Conservation (phyloP, 2,113 vertebrate genomes). For the Embiotoca jacksoni region DNA sequence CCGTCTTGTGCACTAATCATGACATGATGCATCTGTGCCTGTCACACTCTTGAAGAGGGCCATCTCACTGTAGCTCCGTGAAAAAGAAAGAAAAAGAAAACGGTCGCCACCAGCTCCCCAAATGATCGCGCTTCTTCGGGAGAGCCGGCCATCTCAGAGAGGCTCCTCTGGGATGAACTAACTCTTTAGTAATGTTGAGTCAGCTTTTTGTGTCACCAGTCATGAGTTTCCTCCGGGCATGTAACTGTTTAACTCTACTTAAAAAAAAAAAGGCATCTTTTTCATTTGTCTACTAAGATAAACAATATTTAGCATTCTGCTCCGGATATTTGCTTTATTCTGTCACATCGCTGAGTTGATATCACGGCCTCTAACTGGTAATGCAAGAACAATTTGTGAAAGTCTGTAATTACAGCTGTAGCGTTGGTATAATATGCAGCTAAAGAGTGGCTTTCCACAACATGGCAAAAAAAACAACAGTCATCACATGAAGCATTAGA, state of each 20-base stretch:
- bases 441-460: no score
- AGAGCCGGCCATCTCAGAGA: constrained; percentile 14
- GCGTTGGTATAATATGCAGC: no score
- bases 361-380: no score
- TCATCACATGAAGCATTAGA: no score
- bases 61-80: constrained; percentile 35
- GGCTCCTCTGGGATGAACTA: constrained; percentile 17
- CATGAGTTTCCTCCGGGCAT: background rate
- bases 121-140: constrained; percentile 21
- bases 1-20: constrained; percentile 48
- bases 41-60: constrained; percentile 53
- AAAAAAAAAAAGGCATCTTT: no score
- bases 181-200: constrained; percentile 17
- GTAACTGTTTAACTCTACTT: background rate
- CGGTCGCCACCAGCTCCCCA: constrained; percentile 23
- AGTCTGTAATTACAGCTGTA: no score
- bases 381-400: no score
- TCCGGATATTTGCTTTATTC: no score
- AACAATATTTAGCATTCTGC: no score
- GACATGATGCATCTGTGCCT: constrained; percentile 60
- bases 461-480: no score
- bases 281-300: no score
- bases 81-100: constrained; percentile 6
- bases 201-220: constrained; percentile 4
- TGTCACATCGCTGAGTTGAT: no score